Percentiles rank a stretch among this genome's conserved stretches.
Conservation (phyloP, 2,797 vertebrate species). For the Dipus sagitta region DNA sequence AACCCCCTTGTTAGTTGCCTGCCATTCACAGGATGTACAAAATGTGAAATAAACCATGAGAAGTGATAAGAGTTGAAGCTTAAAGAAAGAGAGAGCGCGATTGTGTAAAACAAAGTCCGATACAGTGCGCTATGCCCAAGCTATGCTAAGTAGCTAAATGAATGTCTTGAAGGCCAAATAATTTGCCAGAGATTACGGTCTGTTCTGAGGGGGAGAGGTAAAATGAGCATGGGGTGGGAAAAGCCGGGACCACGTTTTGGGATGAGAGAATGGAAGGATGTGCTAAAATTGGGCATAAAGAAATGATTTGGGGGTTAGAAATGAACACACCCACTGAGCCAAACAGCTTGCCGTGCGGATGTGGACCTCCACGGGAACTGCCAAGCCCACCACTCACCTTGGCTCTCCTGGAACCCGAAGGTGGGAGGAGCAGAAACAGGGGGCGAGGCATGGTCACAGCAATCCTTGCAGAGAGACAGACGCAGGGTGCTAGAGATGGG, state of each 20-base stretch:
- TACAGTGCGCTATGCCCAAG: too few species aligned
- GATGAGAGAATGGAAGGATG: neutral
- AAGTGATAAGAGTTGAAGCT: neutral
- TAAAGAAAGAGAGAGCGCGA: neutral
- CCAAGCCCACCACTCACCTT: fast-evolving
- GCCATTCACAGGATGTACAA: fast-evolving
- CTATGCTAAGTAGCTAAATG: neutral
- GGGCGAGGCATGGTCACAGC: neutral
- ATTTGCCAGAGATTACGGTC: neutral
- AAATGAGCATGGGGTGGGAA: neutral
- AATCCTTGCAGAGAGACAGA: neutral
- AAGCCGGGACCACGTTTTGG: neutral
- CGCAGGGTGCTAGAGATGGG: neutral
- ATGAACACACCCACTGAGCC: neutral
- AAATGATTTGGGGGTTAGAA: neutral
- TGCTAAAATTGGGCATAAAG: neutral
- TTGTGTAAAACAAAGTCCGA: neutral
- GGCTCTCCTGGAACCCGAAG: neutral
- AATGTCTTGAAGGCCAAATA: neutral
- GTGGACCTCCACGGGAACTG: fast-evolving
- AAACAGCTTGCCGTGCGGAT: fast-evolving
- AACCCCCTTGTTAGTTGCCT: neutral
- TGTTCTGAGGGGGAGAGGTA: neutral
- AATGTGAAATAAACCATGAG: neutral
- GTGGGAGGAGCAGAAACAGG: fast-evolving